phyloP scores from a whole-genome alignment of 2,888 invertebrate species.

The Doris montereyensis region DNA sequence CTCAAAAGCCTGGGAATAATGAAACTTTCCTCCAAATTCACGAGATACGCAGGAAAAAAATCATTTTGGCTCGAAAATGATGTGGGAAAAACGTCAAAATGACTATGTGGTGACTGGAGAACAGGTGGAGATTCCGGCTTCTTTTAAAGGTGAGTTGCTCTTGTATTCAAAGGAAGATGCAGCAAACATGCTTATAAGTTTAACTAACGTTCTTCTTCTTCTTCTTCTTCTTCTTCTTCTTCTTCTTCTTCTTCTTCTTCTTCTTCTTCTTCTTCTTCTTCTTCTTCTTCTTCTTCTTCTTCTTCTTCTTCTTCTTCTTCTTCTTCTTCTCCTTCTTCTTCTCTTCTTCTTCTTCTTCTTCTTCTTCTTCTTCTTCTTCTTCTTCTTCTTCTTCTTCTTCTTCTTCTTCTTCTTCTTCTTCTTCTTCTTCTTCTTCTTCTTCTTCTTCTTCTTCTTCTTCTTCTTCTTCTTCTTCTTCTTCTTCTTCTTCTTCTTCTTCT shows the following conservation, averaged over 20 bases:
- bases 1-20: constrained; percentile 20
- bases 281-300: not conserved
- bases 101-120: constrained; percentile 60
- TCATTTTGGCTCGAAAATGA: constrained; percentile 59
- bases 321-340: not conserved
- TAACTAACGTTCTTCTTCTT: not conserved
- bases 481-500: not conserved
- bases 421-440: not conserved
- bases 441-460: not conserved
- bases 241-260: not conserved
- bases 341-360: not conserved
- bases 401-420: too few relatives aligned
- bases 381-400: not conserved
- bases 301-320: not conserved
- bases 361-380: not conserved
- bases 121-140: constrained; percentile 56
- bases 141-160: constrained; percentile 64
- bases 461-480: not conserved
- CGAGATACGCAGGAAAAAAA: constrained; percentile 57
- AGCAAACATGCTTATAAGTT: not conserved
- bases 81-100: constrained; percentile 60
- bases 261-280: not conserved
- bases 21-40: constrained; percentile 55
- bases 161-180: too few relatives aligned
- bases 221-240: not conserved